Base-by-base conservation (phyloP, 2,797 vertebrate genomes). In the Macrochelys suwanniensis region DNA sequence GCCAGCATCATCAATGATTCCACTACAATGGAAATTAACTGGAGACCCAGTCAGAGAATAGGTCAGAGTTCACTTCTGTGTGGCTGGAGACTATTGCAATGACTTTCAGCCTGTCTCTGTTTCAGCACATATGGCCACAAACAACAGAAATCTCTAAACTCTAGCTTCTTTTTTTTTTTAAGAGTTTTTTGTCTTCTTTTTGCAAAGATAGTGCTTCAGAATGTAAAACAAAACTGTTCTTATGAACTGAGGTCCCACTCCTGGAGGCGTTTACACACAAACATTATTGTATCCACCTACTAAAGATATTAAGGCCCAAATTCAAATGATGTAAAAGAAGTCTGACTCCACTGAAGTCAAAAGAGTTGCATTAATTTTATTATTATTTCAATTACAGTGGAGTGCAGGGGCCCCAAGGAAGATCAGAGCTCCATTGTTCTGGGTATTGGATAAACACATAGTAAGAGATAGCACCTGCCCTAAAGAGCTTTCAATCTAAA, bases 401-500 rank as follows among this genome's bases (percentile, higher is more conserved):
- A 90, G 31, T 85, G 61, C 37, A 92, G 87, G 84, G 42, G 93
- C 42, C 85, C 81, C 45, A 68, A 94, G 84, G 84, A 23, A 90
- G 89, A 59, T 45, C 49, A 37, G 61, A 37, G n/a, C 61, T n/a
- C 8, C 61, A 94, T 80, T 94, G 87, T 85, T 94, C 84, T 80
- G 80, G 37, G 3, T 65, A 89, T 6, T 26, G 51, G 78, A 80
- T 11, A 92, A 95, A 90, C 45, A 79, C 3, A 45, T 21, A 89
- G 80, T 77, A 85, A 76, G 65, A 97, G 0, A 0, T 77, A 78
- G 85, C 59, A 61, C 53, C 80, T 92, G 82, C 84, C 91, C 91
- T 49, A 89, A 88, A 83, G 84, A 88, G 54, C 17, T 93, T 91
- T 90, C 16, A 89, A 42, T 85, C 93, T 91, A 97, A 96, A 82